phyloP scores from a whole-genome alignment of 2,888 invertebrate genomes.

The Drosophila algonquin region DNA sequence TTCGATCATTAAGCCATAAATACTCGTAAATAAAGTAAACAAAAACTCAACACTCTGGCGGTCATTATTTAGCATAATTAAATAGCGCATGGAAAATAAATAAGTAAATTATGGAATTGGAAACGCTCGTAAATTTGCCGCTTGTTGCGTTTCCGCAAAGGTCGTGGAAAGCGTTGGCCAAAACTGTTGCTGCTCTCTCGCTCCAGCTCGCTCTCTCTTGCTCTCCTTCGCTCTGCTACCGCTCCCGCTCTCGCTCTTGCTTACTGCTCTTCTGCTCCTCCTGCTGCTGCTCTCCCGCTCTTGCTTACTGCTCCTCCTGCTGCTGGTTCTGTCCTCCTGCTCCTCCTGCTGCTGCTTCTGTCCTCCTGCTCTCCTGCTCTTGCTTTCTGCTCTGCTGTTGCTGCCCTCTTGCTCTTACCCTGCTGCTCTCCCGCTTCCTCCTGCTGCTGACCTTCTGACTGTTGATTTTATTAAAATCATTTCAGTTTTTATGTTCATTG shows the following conservation, averaged over 20 bases:
- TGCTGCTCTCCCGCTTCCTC: too few species aligned
- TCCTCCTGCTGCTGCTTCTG: too few species aligned
- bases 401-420: constrained; percentile 1
- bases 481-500: constrained; percentile 47
- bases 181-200: constrained; percentile 49
- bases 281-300: too few species aligned
- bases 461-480: constrained; percentile 69
- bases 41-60: constrained; percentile 1
- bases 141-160: constrained; percentile 30
- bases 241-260: too few species aligned
- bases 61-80: constrained; percentile 53
- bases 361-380: too few species aligned
- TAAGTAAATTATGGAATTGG: constrained; percentile 44
- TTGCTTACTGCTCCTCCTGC: too few species aligned
- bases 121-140: constrained; percentile 51
- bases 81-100: constrained; percentile 46
- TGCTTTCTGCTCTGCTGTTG: constrained; percentile 36
- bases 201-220: background rate
- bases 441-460: constrained; percentile 31
- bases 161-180: constrained; percentile 35
- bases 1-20: constrained; percentile 12
- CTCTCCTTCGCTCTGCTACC: background rate
- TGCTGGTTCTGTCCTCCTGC: too few species aligned
- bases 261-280: too few species aligned
- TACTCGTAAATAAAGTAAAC: constrained; percentile 3